Evolutionary conservation across 2,888 invertebrate genomes (phyloP), one percentile per base, ranked within the genome.

Genomic region (Tupiocoris notatus): DNA sequence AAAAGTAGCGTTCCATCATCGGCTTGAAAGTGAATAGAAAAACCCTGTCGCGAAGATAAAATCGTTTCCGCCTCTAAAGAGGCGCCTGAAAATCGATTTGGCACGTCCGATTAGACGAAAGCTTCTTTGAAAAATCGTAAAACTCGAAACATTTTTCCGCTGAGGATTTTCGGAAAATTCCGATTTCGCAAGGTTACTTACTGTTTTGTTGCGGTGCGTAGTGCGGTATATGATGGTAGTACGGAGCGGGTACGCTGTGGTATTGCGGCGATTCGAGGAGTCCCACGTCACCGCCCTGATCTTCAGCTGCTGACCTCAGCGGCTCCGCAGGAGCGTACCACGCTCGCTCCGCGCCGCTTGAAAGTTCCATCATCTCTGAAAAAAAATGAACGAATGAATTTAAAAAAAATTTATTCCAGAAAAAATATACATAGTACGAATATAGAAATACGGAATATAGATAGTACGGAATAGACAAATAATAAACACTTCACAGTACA

Each of bases 181-280:
- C 9, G n/a, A n/a, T n/a, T n/a, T n/a, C n/a, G n/a, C n/a, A n/a
- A n/a, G 0, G 1, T 18, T 75, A 78, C 79, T 79, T 56, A 79
- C 79, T 77, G 75, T 77, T 78, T 77, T 79, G 79, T 57, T 77
- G 77, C n/a, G 79, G 70, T 20, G 76, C 78, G 74, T 79, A 79
- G 64, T 78, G 79, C 20, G 79, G 78, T 76, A 79, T 77, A 68
- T 79, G 79, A 57, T 79, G 79, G 64, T 79, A 79, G 67, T 79
- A 79, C 1, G 79, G 79, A 12, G 77, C 77, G 2, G 77, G 77
- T 18, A 73, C 77, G 57, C 77, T 67, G 70, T 79, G 79, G 74
- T 79, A 79, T 17, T 79, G 79, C n/a, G 77, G 79, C 9, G 76
- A 65, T 56, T 79, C 79, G 9, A 79, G 68, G 25, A 76, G 77